A percentile compares a stretch with the other conserved stretches of the same genome.
Conservation (phyloP, 2,113 vertebrate genomes). For the Periophthalmus modestus region DNA sequence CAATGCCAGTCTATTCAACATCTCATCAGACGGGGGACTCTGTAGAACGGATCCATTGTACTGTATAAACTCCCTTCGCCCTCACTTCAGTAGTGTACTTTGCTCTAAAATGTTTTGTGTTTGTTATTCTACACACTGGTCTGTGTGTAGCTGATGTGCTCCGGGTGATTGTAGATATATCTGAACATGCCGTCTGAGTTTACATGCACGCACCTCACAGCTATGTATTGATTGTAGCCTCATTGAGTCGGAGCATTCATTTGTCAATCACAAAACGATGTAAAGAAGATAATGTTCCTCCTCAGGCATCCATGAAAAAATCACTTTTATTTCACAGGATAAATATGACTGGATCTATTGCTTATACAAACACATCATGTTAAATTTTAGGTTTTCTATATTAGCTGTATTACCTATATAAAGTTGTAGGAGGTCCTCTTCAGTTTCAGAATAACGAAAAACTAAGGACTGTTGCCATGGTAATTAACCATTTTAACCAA, state of each 20-base stretch:
- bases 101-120: conserved; percentile 43
- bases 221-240: conserved; percentile 71
- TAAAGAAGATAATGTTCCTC: conserved; percentile 69
- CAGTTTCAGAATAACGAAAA: too few relatives aligned
- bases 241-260: conserved; percentile 70
- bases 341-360: conserved; percentile 46
- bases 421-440: background rate
- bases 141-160: conserved; percentile 65
- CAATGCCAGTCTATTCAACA: conserved; percentile 61
- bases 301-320: conserved; percentile 48
- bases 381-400: background rate
- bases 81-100: conserved; percentile 54
- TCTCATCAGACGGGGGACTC: conserved; percentile 63
- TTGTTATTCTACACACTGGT: conserved; percentile 40
- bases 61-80: conserved; percentile 27
- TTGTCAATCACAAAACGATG: conserved; percentile 69
- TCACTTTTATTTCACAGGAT: conserved; percentile 61
- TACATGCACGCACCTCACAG: conserved; percentile 45
- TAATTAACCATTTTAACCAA: too few relatives aligned
- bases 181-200: conserved; percentile 34
- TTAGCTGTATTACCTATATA: background rate
- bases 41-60: conserved; percentile 53
- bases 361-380: conserved; percentile 14
- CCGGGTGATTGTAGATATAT: conserved; percentile 67
- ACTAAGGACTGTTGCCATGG: too few relatives aligned